Base-by-base conservation (phyloP, 92 coral and sea anemone genomes). In the Bergia sp. region DNA sequence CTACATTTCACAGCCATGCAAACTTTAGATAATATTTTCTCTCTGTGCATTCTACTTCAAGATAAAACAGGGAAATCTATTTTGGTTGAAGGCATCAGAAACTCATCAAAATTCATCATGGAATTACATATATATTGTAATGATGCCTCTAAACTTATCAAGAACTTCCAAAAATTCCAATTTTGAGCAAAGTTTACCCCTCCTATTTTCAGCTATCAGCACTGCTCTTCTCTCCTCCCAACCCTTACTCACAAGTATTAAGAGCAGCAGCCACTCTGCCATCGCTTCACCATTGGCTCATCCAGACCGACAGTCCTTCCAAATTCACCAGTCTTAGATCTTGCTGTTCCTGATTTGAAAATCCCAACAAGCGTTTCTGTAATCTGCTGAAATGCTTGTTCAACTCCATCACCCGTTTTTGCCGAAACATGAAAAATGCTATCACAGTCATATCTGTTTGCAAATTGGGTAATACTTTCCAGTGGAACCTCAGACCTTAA, bases 391-490 rank as follows among this genome's bases (percentile, higher is more conserved):
- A 95, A 94, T 74, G 91, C 91, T 85, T 94, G 90, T 6, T 90
- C 89, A 79, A 96, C 80, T 20, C 99, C 99, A 64, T 95, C 91
- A 0, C 99, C 99, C 45, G 98, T 95, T 90, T 96, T 96, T 37
- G 99, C 99, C 5, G 99, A 96, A 9, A 92, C 85, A 58, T 80
- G 92, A 69, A 91, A 92, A 77, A 86, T 89, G 37, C 82, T 85
- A 47, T 77, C 23, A 77, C 98, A 95, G 39, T 92, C 94, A 90
- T 96, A 94, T 41, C 88, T 88, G 79, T 55, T 91, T 12, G 92
- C 88, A 90, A 97, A 97, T 55, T 91, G 77, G 64, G 90, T 94
- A 75, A 92, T 78, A 55, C 93, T 93, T 20, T 95, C 96, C 78
- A 73, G 44, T 18, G 91, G 74, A 37, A 97, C 92, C 85, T 91